Conservation (phyloP, 2,888 invertebrate genomes). For the Xylocampa areola region DNA sequence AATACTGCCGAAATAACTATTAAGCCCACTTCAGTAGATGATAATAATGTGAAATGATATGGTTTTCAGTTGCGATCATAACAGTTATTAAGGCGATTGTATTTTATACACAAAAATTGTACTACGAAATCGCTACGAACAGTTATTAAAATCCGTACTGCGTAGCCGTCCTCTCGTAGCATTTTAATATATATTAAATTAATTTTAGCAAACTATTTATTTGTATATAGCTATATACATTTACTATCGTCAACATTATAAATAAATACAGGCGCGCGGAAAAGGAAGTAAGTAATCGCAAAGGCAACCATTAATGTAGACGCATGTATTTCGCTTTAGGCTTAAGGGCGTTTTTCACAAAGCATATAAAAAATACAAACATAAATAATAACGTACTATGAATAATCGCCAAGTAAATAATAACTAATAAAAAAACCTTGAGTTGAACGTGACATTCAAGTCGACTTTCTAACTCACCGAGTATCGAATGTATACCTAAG, state of each 20-base stretch:
- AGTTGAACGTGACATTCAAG: constrained; percentile 51
- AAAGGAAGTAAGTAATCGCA: constrained; percentile 38
- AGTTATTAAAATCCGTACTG: no score
- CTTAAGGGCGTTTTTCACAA: constrained; percentile 18
- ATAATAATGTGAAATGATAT: no score
- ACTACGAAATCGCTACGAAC: no score
- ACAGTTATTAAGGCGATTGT: no score
- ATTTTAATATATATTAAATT: no score
- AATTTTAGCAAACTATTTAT: no score
- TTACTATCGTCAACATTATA: no score
- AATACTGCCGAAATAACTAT: no score
- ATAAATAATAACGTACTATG: constrained; percentile 15
- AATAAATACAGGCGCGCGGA: constrained; percentile 19
- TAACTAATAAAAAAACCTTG: constrained; percentile 44
- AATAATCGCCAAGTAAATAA: constrained; percentile 45
- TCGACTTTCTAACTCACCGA: constrained; percentile 54
- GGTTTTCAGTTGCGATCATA: no score
- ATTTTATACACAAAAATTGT: no score
- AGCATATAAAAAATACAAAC: constrained; percentile 10
- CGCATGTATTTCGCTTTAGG: constrained; percentile 51
- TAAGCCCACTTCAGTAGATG: no score
- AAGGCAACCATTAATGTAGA: constrained; percentile 29
- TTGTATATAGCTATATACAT: constrained; percentile 6
- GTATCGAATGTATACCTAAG: constrained; percentile 33
- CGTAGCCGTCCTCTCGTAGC: no score